Evolutionary conservation across 2,888 invertebrate species (phyloP).

Genomic region (Yponomeuta malinellus): DNA sequence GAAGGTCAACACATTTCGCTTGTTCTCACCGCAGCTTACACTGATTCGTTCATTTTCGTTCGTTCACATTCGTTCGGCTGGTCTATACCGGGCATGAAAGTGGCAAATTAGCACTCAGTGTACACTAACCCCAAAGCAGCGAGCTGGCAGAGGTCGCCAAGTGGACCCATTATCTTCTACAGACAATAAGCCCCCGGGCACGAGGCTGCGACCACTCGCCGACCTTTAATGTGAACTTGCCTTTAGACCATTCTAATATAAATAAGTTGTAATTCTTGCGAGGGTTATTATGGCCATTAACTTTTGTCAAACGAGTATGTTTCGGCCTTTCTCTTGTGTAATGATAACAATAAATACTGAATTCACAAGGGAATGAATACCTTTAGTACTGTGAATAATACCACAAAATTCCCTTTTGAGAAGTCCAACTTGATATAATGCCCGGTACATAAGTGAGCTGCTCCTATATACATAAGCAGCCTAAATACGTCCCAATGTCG

Average conservation of each 20-base stretch:
- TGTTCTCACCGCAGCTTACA: no score
- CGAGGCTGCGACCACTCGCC: neutral
- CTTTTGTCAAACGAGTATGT: neutral
- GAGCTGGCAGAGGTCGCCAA: neutral
- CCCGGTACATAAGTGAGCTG: no score
- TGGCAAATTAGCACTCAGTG: neutral
- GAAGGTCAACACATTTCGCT: no score
- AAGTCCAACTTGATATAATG: neutral
- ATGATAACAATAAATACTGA: neutral
- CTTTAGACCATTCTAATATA: neutral
- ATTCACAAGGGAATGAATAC: neutral
- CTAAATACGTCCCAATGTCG: no score
- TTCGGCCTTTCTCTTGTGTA: neutral
- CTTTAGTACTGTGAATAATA: neutral
- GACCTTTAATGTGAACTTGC: neutral
- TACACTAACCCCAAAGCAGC: neutral
- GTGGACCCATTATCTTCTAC: neutral
- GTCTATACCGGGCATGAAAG: neutral
- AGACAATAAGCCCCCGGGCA: slow-evolving; percentile 1
- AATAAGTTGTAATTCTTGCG: neutral
- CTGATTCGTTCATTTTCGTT: no score
- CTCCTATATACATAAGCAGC: no score
- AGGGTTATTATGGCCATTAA: neutral
- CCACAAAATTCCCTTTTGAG: neutral
- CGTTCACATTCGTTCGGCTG: no score